These are phyloP conservation scores for Clarias pachynema DNA, from an alignment of 2,797 vertebrate genomes.

Conservation along the genomic window DNA sequence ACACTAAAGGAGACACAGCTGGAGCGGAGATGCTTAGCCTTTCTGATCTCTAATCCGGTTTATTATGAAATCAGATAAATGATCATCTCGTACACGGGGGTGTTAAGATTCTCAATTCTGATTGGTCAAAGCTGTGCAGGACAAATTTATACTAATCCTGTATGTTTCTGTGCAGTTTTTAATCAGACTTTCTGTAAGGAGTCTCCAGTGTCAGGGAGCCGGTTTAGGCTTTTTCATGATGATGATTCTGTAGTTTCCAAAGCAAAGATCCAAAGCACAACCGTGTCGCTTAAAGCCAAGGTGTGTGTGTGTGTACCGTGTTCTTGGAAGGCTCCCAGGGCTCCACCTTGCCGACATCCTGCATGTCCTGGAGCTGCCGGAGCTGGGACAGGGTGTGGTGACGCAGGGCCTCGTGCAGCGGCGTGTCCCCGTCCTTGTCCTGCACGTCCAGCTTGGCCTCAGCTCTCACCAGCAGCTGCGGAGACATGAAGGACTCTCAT, in stretches of 20 bases:
- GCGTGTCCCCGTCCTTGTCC: slow-evolving; percentile 98
- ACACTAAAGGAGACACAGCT: neutral
- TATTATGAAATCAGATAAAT: neutral
- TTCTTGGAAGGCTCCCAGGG: slow-evolving; percentile 99
- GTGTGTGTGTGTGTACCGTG: slow-evolving; percentile 79
- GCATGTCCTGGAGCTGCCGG: slow-evolving; percentile 98
- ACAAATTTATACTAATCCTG: neutral
- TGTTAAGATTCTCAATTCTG: neutral
- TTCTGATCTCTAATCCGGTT: neutral
- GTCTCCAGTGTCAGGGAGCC: neutral
- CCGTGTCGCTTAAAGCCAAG: neutral
- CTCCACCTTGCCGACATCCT: slow-evolving; percentile 98
- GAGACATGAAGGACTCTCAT: slow-evolving; percentile 25
- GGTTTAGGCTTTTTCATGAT: neutral
- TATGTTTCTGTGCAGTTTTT: neutral
- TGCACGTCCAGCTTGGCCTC: slow-evolving; percentile 98
- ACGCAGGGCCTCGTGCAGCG: slow-evolving; percentile 94
- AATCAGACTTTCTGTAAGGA: neutral
- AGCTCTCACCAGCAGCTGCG: slow-evolving; percentile 92
- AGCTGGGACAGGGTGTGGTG: slow-evolving; percentile 98
- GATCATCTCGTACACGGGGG: neutral
- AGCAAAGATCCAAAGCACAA: neutral
- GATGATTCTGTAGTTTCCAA: neutral
- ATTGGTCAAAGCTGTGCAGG: neutral
- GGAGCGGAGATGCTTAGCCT: neutral